Conservation (phyloP, 1,140 invertebrate species). For the Armadillidium nasatum region DNA sequence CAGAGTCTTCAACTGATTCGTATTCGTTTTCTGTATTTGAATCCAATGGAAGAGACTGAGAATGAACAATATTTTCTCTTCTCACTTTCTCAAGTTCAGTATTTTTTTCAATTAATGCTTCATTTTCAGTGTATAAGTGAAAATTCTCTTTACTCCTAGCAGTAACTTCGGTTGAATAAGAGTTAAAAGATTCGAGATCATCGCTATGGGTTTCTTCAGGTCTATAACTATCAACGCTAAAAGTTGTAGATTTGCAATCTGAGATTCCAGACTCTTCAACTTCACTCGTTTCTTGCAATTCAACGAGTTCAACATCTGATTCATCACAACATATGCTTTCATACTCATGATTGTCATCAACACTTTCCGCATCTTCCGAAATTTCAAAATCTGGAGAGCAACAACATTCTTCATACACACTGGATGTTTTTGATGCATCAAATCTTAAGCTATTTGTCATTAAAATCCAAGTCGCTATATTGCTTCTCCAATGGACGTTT, state of each 20-base stretch:
- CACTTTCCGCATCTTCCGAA: not conserved
- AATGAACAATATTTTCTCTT: not conserved
- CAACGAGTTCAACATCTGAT: not conserved
- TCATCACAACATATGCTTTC: not conserved
- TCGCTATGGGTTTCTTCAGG: not conserved
- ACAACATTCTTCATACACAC: not conserved
- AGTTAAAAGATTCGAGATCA: not conserved
- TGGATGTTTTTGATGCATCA: not conserved
- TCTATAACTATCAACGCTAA: not conserved
- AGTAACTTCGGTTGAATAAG: not conserved
- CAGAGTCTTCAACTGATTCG: not conserved
- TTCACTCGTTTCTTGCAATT: not conserved
- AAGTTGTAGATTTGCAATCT: not conserved
- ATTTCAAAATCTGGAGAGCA: not conserved
- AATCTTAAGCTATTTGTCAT: not conserved
- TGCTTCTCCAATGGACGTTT: not conserved
- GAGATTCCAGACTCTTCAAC: not conserved
- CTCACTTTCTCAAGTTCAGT: not conserved
- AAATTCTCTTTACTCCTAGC: not conserved
- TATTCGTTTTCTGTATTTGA: not conserved
- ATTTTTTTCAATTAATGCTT: not conserved
- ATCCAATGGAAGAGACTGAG: not conserved
- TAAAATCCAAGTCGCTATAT: not conserved
- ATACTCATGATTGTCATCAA: not conserved
- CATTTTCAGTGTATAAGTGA: not conserved